Evolutionary conservation across 2,797 vertebrate genomes (phyloP), one percentile per base, ranked within the genome.

Genomic region (Pipistrellus pipistrellus): DNA sequence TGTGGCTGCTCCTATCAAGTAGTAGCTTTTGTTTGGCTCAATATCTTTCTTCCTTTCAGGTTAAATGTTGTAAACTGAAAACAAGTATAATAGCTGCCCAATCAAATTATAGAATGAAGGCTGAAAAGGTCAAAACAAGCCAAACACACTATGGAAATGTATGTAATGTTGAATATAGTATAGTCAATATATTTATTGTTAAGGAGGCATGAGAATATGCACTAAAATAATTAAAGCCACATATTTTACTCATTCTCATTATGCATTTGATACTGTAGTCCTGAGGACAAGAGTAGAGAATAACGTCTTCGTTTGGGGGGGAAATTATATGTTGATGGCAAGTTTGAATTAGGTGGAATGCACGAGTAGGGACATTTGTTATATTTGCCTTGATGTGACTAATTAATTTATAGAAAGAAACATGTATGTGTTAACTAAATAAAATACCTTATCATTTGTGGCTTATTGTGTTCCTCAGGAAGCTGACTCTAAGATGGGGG

Each of bases 91-190:
- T 95, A 95, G 82, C 82, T 95, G 82, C 88, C 95, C 96, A 97
- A 97, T 96, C 96, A 96, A 96, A 97, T 97, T 94, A 96, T 90
- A 92, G 93, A 92, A 95, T 55, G 88, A 96, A 97, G 96, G 75
- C 85, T 97, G 96, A 97, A 97, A 97, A 97, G 96, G 97, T 97
- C 97, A 97, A 95, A 95, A 94, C 90, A 88, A 90, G 78, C 94
- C 95, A 96, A 96, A 94, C 83, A 94, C 55, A 95, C 91, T 55
- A 35, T 94, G 96, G 55, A 97, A 97, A 97, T 97, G 97, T 95
- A 95, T 95, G 81, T 93, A 96, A 94, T 90, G 82, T 78, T 87
- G 82, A 94, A 41, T 51, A 53, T 7, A 82, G 38, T 51, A 69
- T 44, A 71, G 30, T 78, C 90, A 35, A 5, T 27, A 13, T 23